Percentiles rank a stretch among this genome's conserved stretches.
phyloP scores from a whole-genome alignment of 2,797 vertebrate genomes.

The Anguilla anguilla region DNA sequence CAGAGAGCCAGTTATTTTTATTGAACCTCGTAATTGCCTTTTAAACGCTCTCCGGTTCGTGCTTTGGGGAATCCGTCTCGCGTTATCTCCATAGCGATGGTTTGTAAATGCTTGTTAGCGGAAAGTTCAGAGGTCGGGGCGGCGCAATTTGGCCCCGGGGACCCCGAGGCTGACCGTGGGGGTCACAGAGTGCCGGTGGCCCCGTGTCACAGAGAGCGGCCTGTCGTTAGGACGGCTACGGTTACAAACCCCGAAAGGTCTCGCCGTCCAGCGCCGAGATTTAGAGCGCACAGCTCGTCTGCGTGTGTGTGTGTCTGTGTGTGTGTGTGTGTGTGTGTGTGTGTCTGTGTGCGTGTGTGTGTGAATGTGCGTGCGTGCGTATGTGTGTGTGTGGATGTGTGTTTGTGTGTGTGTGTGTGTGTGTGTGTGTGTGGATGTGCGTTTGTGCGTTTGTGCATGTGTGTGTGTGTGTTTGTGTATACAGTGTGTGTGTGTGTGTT shows the following conservation, averaged over 20 bases:
- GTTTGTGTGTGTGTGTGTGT: too few species aligned
- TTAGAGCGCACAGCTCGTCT: neutral
- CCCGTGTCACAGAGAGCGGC: neutral
- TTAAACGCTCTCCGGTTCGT: neutral
- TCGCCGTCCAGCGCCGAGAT: neutral
- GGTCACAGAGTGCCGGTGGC: neutral
- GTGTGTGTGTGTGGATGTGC: neutral
- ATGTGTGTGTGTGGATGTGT: too few species aligned
- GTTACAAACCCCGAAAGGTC: neutral
- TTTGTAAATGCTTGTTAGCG: constrained; percentile 4
- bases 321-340: neutral
- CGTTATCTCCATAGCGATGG: neutral
- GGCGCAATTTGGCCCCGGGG: neutral
- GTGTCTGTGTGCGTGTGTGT: too few species aligned
- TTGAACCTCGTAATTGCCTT: constrained; percentile 10
- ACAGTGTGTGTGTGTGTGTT: neutral
- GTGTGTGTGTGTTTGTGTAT: too few species aligned
- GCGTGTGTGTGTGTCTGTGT: neutral
- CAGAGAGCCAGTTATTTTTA: neutral
- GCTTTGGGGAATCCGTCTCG: neutral
- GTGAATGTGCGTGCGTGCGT: too few species aligned
- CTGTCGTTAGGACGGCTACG: constrained; percentile 26
- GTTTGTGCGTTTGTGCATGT: too few species aligned
- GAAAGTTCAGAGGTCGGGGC: constrained; percentile 20
- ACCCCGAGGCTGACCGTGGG: neutral